Evolutionary conservation across 1,140 invertebrate genomes (phyloP).

Genomic region (Ceratina japonica): DNA sequence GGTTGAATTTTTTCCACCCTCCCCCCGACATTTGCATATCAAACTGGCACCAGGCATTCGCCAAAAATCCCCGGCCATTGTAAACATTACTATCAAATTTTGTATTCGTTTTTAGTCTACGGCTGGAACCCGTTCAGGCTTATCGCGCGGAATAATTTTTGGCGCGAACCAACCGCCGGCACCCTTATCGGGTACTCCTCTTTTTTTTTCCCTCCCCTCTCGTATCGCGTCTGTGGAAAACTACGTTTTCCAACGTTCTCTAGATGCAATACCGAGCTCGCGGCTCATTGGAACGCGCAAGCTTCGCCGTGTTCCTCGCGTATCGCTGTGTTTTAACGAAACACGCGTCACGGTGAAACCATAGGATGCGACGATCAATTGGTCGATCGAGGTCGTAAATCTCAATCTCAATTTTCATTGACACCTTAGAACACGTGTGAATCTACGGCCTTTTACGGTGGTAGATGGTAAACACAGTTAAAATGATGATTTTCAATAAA

Average conservation of each 20-base stretch:
- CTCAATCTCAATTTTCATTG: too few species aligned
- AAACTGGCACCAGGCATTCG: conserved; percentile 7
- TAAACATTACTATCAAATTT: conserved; percentile 28
- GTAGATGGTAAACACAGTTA: too few species aligned
- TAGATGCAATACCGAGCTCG: background rate
- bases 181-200: background rate
- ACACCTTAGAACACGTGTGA: too few species aligned
- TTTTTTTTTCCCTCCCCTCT: background rate
- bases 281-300: background rate
- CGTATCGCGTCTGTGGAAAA: background rate
- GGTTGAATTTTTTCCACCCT: too few species aligned
- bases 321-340: background rate
- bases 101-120: conserved; percentile 13
- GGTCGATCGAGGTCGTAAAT: too few species aligned
- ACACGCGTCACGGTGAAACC: too few species aligned
- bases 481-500: too few species aligned
- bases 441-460: too few species aligned
- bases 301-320: background rate
- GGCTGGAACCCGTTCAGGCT: background rate
- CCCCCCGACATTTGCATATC: conserved; percentile 25
- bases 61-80: conserved; percentile 7
- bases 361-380: too few species aligned
- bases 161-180: background rate
- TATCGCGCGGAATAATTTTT: conserved; percentile 14
- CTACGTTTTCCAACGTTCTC: background rate